Evolutionary conservation across 2,888 invertebrate genomes (phyloP).

Genomic region (Achlya flavicornis): DNA sequence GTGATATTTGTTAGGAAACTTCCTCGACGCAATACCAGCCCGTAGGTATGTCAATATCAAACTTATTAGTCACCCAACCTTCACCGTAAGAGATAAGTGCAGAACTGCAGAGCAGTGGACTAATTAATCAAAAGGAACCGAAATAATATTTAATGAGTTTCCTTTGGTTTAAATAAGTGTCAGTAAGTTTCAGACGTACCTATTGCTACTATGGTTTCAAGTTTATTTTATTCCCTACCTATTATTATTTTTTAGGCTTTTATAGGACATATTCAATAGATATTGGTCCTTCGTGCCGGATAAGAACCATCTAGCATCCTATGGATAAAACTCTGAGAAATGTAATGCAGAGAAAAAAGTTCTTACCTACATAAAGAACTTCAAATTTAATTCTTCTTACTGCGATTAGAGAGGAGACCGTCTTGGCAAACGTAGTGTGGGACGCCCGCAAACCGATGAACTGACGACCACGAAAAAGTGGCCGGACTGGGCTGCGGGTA

Average conservation of each 20-base stretch:
- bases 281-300: constrained; percentile 1
- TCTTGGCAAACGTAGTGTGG: no score
- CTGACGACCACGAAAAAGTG: no score
- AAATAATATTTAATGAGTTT: neutral
- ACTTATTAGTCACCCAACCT: constrained; percentile 58
- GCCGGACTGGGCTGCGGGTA: no score
- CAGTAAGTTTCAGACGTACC: no score
- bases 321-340: neutral
- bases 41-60: constrained; percentile 43
- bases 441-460: no score
- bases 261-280: neutral
- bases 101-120: constrained; percentile 22
- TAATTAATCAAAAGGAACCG: neutral
- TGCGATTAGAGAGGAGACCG: no score
- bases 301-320: neutral
- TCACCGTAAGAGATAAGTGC: constrained; percentile 21
- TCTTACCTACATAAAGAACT: no score
- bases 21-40: constrained; percentile 33
- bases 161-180: neutral
- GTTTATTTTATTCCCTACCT: no score
- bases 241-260: no score
- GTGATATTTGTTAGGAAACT: constrained; percentile 22
- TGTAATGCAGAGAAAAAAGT: no score
- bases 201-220: no score
- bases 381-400: no score